phyloP scores from a whole-genome alignment of 1,140 invertebrate species.

The Chelonus insularis region DNA sequence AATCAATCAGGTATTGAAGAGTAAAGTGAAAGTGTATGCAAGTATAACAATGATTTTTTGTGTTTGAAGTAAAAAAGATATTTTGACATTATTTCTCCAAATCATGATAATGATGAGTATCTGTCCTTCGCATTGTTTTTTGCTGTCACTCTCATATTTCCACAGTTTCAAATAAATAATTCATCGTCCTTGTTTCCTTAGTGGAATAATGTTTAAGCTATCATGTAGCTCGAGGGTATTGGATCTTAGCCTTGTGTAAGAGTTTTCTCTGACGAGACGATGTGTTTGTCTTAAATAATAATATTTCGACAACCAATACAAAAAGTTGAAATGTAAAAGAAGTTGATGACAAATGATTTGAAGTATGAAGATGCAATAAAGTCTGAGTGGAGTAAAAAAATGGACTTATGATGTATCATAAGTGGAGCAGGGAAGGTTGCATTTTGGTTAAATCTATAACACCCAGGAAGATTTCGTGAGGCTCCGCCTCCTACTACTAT shows the following conservation, averaged over 20 bases:
- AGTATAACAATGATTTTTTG: too few relatives aligned
- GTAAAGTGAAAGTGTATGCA: too few relatives aligned
- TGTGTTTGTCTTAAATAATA: too few relatives aligned
- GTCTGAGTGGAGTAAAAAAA: not conserved
- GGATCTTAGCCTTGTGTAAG: not conserved
- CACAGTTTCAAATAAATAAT: constrained; percentile 47
- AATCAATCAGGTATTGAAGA: too few relatives aligned
- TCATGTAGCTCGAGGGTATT: not conserved
- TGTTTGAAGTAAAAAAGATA: too few relatives aligned
- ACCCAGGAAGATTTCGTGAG: constrained; percentile 37
- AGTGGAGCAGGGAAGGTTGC: constrained; percentile 19
- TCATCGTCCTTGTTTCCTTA: constrained; percentile 43
- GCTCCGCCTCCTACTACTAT: constrained; percentile 37
- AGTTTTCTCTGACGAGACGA: too few relatives aligned
- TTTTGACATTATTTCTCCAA: not conserved
- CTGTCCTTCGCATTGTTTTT: constrained; percentile 25
- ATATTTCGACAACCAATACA: too few relatives aligned
- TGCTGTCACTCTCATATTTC: constrained; percentile 29
- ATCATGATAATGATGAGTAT: not conserved
- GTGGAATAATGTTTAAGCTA: constrained; percentile 39
- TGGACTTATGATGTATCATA: not conserved
- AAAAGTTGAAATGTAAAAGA: too few relatives aligned
- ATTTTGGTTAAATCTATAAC: constrained; percentile 32
- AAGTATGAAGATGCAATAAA: too few relatives aligned
- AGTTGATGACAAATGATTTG: too few relatives aligned